Evolutionary conservation across 1,140 invertebrate genomes (phyloP).

Genomic region (Druon quercuslanigerum): DNA sequence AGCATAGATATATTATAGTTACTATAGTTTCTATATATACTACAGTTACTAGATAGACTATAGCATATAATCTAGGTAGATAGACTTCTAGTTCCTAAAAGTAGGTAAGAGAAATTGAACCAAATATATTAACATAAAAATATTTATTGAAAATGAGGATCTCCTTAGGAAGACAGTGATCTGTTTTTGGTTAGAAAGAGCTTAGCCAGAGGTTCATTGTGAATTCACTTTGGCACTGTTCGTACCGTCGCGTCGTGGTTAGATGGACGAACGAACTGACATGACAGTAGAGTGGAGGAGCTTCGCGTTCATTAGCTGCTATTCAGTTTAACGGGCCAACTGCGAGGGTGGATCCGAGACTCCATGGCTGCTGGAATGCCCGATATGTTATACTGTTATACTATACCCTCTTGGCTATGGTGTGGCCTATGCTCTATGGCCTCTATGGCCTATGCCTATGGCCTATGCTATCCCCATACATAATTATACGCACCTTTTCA

Average conservation of each 20-base stretch:
- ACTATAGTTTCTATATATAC: no score
- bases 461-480: conserved; percentile 61
- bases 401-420: conserved; percentile 37
- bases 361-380: conserved; percentile 70
- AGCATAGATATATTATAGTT: no score
- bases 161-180: not conserved
- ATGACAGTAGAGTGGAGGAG: conserved; percentile 61
- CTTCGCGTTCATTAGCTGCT: conserved; percentile 73
- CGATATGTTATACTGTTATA: conserved; percentile 71
- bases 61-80: no score
- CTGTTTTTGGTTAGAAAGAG: conserved; percentile 27
- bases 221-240: conserved; percentile 48
- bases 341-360: conserved; percentile 69
- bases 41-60: no score
- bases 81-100: no score
- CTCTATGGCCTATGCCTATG: conserved; percentile 59
- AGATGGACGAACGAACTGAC: conserved; percentile 57
- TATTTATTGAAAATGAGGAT: not conserved
- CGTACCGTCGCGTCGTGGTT: conserved; percentile 49
- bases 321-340: conserved; percentile 72
- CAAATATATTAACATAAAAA: no score
- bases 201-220: conserved; percentile 19
- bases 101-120: no score
- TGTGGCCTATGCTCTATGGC: conserved; percentile 47
- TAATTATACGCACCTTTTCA: conserved; percentile 69